Base-by-base conservation (phyloP, 2,888 invertebrate genomes). In the Furcula furcula region DNA sequence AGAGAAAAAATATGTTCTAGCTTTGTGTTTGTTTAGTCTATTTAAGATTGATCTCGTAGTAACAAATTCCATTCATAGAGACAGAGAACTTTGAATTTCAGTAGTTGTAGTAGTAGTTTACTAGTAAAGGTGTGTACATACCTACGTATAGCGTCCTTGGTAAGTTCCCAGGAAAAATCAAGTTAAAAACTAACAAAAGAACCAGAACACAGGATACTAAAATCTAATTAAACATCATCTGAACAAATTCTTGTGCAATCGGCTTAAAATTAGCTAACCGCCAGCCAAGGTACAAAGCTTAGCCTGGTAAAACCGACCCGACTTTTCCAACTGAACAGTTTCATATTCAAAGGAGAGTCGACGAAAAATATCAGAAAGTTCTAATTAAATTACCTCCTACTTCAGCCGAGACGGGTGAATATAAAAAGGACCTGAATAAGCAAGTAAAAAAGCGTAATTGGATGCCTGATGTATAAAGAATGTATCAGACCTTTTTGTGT, bases 341-440 rank as follows among this genome's bases (percentile, higher is more conserved):
- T 11, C 29, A 14, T 21, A 13, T 21, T 36, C 28, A 39, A 49
- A 48, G 47, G 51, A 38, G 43, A 70, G 47, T 62, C 64, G 37
- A 47, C 32, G 46, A 58, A 66, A 68, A 72, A 67, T 67, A 69
- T 61, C 56, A 64, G n/a, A n/a, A 74, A 72, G 62, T 68, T 69
- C 58, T 57, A 76, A 73, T 76, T 67, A 67, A 75, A 76, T 76
- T 71, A 75, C 57, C 46, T 40, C 38, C 40, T 21, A 39, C 47
- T 42, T 48, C 18, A 11, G 45, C 44, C 51, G 53, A 43, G 55
- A 54, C 45, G 46, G 38, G 22, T 35, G 41, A 50, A 26, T 40
- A 49, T 49, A 38, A 45, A 54, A 62, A 52, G 55, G 60, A 63
- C 56, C 59, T 37, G 46, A 52, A 57, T 55, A 53, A 49, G 39